phyloP scores from a whole-genome alignment of 92 coral and sea anemone species.

The Palythoa grandis region DNA sequence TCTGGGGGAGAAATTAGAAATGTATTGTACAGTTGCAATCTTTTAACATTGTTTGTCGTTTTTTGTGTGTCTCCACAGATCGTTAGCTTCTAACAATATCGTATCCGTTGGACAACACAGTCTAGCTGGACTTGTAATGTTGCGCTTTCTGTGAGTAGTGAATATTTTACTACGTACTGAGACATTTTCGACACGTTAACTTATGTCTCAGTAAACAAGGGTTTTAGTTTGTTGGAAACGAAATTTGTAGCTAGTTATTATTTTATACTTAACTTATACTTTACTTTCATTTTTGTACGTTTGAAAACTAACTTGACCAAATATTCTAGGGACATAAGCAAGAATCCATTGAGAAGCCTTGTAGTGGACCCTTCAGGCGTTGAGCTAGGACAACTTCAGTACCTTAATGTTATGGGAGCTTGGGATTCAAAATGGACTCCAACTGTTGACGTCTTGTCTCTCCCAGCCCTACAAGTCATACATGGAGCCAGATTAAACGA shows the following conservation, averaged over 20 bases:
- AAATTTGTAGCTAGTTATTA: too few species aligned
- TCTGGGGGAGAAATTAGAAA: neutral
- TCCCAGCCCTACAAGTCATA: conserved; percentile 49
- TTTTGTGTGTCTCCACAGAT: neutral
- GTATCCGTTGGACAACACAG: neutral
- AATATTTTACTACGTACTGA: too few species aligned
- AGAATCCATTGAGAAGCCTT: neutral
- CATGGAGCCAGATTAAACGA: conserved; percentile 62
- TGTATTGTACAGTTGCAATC: too few species aligned
- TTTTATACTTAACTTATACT: too few species aligned
- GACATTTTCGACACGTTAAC: too few species aligned
- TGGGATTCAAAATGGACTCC: neutral
- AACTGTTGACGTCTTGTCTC: conserved; percentile 50
- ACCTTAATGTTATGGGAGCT: conserved; percentile 6
- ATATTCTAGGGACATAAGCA: conserved; percentile 4
- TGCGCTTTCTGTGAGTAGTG: conserved; percentile 14
- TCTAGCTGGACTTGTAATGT: neutral
- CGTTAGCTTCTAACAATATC: neutral
- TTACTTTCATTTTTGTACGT: too few species aligned
- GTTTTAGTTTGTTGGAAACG: too few species aligned
- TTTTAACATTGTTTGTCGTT: neutral
- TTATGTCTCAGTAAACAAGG: too few species aligned
- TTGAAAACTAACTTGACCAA: neutral
- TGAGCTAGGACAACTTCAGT: neutral
- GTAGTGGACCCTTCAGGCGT: neutral